phyloP scores from a whole-genome alignment of 2,888 invertebrate species.

The Brachyopa scutellaris region DNA sequence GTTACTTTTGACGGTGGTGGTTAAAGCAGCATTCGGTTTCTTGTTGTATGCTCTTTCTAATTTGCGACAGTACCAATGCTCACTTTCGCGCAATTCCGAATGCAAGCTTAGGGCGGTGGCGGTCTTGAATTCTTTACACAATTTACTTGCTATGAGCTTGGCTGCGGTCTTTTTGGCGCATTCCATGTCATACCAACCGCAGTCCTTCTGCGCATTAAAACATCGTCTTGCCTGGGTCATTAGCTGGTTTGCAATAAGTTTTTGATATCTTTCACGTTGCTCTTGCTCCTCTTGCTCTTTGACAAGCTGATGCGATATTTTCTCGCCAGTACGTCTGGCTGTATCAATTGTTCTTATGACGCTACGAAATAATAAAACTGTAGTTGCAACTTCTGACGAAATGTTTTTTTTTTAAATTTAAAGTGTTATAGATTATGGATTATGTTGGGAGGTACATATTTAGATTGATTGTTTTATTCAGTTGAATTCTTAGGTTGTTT shows the following conservation, averaged over 20 bases:
- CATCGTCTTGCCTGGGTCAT: background rate
- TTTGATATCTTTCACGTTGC: background rate
- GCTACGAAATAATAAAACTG: conserved; percentile 28
- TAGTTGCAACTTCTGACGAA: conserved; percentile 8
- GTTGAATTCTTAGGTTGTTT: too few relatives aligned
- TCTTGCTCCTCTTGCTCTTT: background rate
- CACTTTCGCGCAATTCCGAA: background rate
- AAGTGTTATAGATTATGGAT: too few relatives aligned
- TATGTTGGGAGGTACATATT: too few relatives aligned
- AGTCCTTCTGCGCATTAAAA: background rate
- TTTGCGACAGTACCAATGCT: background rate
- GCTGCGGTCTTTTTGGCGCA: conserved; percentile 1
- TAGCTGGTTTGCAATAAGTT: background rate
- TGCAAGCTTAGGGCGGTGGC: too few relatives aligned
- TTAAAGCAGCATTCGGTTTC: background rate
- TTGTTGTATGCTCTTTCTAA: background rate
- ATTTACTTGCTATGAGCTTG: background rate
- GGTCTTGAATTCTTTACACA: background rate
- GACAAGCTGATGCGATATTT: conserved; percentile 18
- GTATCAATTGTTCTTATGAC: conserved; percentile 6
- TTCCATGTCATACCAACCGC: conserved; percentile 10
- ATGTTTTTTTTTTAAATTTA: too few relatives aligned
- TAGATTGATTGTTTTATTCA: too few relatives aligned
- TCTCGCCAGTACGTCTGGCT: conserved; percentile 2
- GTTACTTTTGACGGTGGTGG: too few relatives aligned